Evolutionary conservation across 1,140 invertebrate species (phyloP).

Genomic region (Drosophila takahashii): DNA sequence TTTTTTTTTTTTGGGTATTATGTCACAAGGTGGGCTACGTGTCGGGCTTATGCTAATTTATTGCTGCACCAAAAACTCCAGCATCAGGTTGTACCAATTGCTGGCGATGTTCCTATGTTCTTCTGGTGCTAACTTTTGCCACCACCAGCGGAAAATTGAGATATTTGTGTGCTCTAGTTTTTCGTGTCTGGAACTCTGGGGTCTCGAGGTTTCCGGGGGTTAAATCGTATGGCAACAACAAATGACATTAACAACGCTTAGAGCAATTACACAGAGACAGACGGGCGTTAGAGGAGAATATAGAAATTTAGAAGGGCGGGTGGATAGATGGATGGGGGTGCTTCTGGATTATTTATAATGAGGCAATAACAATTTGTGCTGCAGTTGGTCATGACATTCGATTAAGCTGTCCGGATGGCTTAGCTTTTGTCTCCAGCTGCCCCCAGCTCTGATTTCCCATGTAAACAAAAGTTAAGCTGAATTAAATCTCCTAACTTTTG

Average conservation of each 20-base stretch:
- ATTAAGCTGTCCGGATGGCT: slow-evolving; percentile 59
- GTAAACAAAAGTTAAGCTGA: slow-evolving; percentile 22
- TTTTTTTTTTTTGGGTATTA: slow-evolving; percentile 13
- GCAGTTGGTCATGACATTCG: slow-evolving; percentile 67
- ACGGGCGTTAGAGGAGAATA: background rate
- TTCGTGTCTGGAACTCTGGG: slow-evolving; percentile 2
- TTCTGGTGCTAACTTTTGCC: slow-evolving; percentile 30
- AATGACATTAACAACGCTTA: slow-evolving; percentile 69
- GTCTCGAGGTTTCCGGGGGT: slow-evolving; percentile 16
- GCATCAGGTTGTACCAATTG: background rate
- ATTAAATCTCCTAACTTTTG: background rate
- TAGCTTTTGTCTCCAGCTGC: slow-evolving; percentile 10
- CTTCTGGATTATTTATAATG: slow-evolving; percentile 69
- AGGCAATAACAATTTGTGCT: slow-evolving; percentile 72
- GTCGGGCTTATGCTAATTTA: slow-evolving; percentile 48
- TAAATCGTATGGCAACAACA: slow-evolving; percentile 47
- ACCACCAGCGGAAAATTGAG: slow-evolving; percentile 44
- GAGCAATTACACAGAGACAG: slow-evolving; percentile 59
- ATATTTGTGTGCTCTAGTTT: slow-evolving; percentile 48
- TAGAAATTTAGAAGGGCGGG: slow-evolving; percentile 3
- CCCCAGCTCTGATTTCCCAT: background rate
- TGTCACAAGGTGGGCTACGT: slow-evolving; percentile 45
- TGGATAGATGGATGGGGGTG: slow-evolving; percentile 2
- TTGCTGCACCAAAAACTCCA: slow-evolving; percentile 8
- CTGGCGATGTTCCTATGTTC: background rate